phyloP scores from a whole-genome alignment of 1,140 invertebrate genomes.

The Asobara japonica region DNA sequence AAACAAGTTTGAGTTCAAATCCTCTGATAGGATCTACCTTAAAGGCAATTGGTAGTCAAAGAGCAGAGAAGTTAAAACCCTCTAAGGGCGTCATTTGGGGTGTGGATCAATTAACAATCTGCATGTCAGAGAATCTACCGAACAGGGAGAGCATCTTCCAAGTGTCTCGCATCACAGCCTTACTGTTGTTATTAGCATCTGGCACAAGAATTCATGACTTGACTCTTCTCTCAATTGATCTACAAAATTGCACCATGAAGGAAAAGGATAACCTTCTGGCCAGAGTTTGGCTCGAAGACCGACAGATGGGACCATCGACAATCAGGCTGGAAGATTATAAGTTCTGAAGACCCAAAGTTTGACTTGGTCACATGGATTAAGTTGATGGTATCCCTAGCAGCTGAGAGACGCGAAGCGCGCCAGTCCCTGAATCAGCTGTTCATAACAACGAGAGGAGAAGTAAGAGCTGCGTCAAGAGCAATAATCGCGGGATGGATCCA shows the following conservation, averaged over 20 bases:
- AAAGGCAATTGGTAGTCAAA: conserved; percentile 23
- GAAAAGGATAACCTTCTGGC: conserved; percentile 48
- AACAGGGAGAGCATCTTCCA: conserved; percentile 42
- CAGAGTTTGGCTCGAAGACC: conserved; percentile 49
- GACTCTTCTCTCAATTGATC: conserved; percentile 45
- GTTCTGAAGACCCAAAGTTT: not conserved
- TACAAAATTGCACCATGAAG: conserved; percentile 9
- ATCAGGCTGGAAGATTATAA: conserved; percentile 51
- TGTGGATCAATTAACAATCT: conserved; percentile 8
- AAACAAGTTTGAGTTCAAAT: conserved; percentile 12
- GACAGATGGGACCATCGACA: conserved; percentile 45
- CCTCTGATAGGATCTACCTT: conserved; percentile 16
- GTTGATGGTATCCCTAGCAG: not conserved
- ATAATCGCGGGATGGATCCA: conserved; percentile 47
- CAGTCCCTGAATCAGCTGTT: conserved; percentile 8
- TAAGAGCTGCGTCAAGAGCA: conserved; percentile 43
- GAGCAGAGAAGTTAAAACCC: not conserved
- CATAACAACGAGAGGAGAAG: conserved; percentile 37
- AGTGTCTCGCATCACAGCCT: conserved; percentile 42
- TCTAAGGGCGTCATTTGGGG: conserved; percentile 20
- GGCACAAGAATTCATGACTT: conserved; percentile 38
- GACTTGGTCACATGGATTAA: conserved; percentile 23
- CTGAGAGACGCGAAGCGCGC: not conserved
- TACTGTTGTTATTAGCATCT: conserved; percentile 45
- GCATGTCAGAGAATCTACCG: conserved; percentile 26